Evolutionary conservation across 2,888 invertebrate genomes (phyloP).

Genomic region (Dastarcus helophoroides): DNA sequence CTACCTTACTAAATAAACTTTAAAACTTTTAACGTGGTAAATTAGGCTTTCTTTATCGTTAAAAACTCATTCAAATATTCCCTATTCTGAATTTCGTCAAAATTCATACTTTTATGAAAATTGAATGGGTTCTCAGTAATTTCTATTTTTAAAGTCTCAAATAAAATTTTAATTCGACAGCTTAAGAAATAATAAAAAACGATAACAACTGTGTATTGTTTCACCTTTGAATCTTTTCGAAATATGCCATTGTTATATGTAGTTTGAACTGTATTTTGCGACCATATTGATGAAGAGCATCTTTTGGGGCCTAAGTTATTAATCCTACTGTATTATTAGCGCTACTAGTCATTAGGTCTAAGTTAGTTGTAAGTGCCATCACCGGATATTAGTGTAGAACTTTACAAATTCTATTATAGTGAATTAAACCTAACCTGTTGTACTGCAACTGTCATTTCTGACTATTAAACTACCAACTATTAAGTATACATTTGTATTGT

Average conservation of each 20-base stretch:
- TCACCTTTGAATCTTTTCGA: constrained; percentile 19
- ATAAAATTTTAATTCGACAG: too few species aligned
- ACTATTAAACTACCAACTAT: constrained; percentile 30
- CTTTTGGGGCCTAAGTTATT: constrained; percentile 18
- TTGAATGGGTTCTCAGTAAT: too few species aligned
- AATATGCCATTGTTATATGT: constrained; percentile 30
- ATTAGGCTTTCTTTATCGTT: too few species aligned
- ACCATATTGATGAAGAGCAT: constrained; percentile 37
- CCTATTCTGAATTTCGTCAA: too few species aligned
- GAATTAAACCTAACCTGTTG: constrained; percentile 32
- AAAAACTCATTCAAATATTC: too few species aligned
- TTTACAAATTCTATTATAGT: constrained; percentile 34
- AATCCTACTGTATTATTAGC: constrained; percentile 11
- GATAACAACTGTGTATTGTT: background rate
- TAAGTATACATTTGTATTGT: too few species aligned
- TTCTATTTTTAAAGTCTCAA: too few species aligned
- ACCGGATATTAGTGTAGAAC: constrained; percentile 36
- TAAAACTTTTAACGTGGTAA: constrained; percentile 1
- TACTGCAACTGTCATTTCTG: constrained; percentile 33
- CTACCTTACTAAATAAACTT: background rate
- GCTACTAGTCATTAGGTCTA: constrained; percentile 8
- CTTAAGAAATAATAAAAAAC: background rate
- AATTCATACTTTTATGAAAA: too few species aligned
- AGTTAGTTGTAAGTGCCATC: constrained; percentile 36
- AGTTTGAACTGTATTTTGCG: constrained; percentile 35